Evolutionary conservation across 2,797 vertebrate species (phyloP).

Genomic region (Odontamblyopus lacepedii): DNA sequence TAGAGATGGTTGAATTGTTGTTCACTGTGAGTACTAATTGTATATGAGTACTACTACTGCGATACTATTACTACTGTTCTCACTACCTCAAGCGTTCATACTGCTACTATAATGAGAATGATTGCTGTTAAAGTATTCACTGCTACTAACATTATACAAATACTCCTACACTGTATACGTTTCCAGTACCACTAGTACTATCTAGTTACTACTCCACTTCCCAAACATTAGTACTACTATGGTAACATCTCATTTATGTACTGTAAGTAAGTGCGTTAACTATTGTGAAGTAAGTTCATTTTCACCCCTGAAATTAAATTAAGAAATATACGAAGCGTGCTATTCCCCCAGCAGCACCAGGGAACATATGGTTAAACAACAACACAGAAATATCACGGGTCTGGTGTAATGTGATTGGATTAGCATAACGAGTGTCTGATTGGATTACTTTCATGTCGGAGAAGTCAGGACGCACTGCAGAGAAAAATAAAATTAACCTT

Average conservation of each 20-base stretch:
- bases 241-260: background rate
- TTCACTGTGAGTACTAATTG: too few species aligned
- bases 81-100: background rate
- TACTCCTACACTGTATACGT: too few species aligned
- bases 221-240: background rate
- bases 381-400: conserved; percentile 41
- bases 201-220: background rate
- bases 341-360: conserved; percentile 28
- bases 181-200: too few species aligned
- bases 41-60: too few species aligned
- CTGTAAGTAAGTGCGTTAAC: background rate
- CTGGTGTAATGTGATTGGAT: conserved; percentile 53
- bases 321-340: conserved; percentile 1
- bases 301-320: background rate
- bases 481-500: conserved; percentile 40
- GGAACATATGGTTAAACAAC: conserved; percentile 57
- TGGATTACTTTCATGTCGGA: conserved; percentile 46
- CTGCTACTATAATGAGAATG: background rate
- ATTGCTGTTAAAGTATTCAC: too few species aligned
- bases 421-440: conserved; percentile 51
- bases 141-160: too few species aligned
- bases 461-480: conserved; percentile 30
- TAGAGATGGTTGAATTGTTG: too few species aligned
- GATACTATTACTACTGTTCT: background rate
- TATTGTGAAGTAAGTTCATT: background rate